Base-by-base conservation (phyloP, 2,113 vertebrate genomes). In the Brachirus orientalis region DNA sequence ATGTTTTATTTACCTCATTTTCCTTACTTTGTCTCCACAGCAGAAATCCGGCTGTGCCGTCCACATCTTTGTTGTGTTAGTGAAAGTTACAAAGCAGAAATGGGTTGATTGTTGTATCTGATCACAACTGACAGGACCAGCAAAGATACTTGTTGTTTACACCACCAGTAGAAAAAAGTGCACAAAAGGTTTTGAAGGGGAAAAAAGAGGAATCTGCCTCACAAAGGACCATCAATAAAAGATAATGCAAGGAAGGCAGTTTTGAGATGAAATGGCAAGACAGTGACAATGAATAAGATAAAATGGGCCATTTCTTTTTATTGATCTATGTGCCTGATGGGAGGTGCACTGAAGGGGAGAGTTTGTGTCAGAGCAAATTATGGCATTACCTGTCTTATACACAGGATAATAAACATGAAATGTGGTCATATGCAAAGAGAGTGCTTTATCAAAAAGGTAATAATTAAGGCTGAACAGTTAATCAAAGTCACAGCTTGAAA, bases 211-310 rank as follows among this genome's bases (percentile, higher is more conserved):
- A n/a, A 58, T 38, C 28, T 35, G 20, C 45, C 60, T 40, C 74
- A 75, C 22, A 1, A 69, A 69, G 63, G 62, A 38, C 53, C 75
- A 77, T 91, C 73, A 86, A 90, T 90, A 84, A 90, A 86, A 90
- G 58, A 88, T 83, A 50, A 79, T 51, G 44, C 22, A 52, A 61
- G 60, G 19, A 36, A 62, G 53, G 64, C 53, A 70, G 67, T 2
- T 3, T 5, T 20, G 72, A 54, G 65, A 72, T 51, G 38, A 75
- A 46, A 62, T 44, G 57, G 58, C 6, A 20, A 75, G 47, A 40
- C 46, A 44, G 62, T 46, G 66, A 80, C 79, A 72, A 66, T 60
- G 65, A 76, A 69, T 70, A 73, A 80, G 69, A 88, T 76, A 51
- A 82, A 73, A 63, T 56, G 8, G 18, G 19, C 65, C 41, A 53